A percentile compares a stretch with the other conserved stretches of the same genome.
Conservation (phyloP, 2,113 vertebrate genomes). For the Chamaetylas fuelleborni region DNA sequence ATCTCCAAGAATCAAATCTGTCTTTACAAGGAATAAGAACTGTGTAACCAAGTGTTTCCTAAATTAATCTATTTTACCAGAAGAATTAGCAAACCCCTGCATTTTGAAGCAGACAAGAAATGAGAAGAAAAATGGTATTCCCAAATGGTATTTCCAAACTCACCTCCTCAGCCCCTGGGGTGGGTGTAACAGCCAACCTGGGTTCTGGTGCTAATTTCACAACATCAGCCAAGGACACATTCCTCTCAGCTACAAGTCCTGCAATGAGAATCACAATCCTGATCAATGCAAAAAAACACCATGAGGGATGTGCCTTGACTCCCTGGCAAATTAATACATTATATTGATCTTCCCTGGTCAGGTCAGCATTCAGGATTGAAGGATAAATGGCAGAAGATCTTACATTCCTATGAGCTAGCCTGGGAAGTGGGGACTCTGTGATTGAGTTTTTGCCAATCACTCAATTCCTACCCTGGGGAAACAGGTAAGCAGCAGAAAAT, state of each 20-base stretch:
- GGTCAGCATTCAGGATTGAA: slow-evolving; percentile 66
- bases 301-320: slow-evolving; percentile 58
- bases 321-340: slow-evolving; percentile 63
- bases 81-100: background rate
- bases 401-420: slow-evolving; percentile 19
- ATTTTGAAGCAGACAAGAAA: background rate
- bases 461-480: slow-evolving; percentile 7
- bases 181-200: slow-evolving; percentile 76
- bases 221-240: slow-evolving; percentile 75
- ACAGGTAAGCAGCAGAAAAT: slow-evolving; percentile 36
- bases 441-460: slow-evolving; percentile 66
- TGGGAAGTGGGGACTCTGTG: background rate
- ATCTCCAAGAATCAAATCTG: background rate
- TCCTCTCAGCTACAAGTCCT: slow-evolving; percentile 77
- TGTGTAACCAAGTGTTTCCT: background rate
- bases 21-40: background rate
- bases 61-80: background rate
- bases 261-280: slow-evolving; percentile 54
- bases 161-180: slow-evolving; percentile 76
- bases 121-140: background rate
- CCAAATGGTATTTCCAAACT: background rate
- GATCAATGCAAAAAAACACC: slow-evolving; percentile 49
- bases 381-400: slow-evolving; percentile 65
- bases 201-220: slow-evolving; percentile 78
- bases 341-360: slow-evolving; percentile 62